Percentiles rank a stretch among this genome's conserved stretches.
Evolutionary conservation across 2,113 vertebrate genomes (phyloP).

Genomic region (Ctenomys sociabilis): DNA sequence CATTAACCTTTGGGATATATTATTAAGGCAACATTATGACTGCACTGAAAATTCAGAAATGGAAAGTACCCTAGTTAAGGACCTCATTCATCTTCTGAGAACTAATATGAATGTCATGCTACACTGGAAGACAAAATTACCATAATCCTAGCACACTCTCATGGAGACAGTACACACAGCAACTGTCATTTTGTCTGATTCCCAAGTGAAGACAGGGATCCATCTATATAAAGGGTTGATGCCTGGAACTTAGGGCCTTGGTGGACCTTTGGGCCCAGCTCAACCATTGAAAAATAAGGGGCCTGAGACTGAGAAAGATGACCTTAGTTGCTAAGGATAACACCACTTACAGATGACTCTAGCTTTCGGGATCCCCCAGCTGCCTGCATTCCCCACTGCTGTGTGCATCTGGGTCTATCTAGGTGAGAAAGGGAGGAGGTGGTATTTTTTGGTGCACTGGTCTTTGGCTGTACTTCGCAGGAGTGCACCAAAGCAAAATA

Average conservation of each 20-base stretch:
- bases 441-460: not conserved
- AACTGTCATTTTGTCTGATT: not conserved
- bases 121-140: not conserved
- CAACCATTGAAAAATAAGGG: not conserved
- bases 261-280: not conserved
- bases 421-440: not conserved
- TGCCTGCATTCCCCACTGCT: not conserved
- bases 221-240: not conserved
- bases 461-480: not conserved
- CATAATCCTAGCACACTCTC: not conserved
- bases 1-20: not conserved
- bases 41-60: not conserved
- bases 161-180: accelerated
- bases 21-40: not conserved
- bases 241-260: not conserved
- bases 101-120: not conserved
- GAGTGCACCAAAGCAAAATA: not conserved
- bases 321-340: not conserved
- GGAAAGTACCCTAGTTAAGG: not conserved
- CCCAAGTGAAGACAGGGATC: not conserved
- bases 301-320: not conserved
- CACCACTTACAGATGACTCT: not conserved
- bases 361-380: not conserved
- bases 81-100: not conserved
- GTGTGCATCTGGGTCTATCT: not conserved